A percentile compares a stretch with the other conserved stretches of the same genome.
Conservation (phyloP, 2,797 vertebrate genomes). For the Pteronotus mesoamericanus region DNA sequence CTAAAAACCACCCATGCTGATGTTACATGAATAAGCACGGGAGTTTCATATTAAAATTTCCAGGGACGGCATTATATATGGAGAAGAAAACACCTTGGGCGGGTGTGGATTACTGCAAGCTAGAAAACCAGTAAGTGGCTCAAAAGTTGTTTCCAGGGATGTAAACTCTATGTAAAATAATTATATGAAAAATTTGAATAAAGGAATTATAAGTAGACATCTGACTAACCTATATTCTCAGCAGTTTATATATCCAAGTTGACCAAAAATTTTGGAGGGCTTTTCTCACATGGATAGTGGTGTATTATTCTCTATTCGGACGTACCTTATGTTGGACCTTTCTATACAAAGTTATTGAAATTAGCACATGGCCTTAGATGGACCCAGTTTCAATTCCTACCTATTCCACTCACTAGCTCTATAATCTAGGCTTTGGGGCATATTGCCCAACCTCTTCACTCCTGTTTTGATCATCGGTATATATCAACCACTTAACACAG, state of each 20-base stretch:
- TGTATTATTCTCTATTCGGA: neutral
- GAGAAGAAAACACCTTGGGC: neutral
- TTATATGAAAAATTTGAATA: neutral
- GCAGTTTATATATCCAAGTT: neutral
- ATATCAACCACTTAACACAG: neutral
- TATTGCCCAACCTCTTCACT: neutral
- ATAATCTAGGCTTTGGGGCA: neutral
- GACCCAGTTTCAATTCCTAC: neutral
- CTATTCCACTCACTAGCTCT: neutral
- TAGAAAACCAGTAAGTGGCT: neutral
- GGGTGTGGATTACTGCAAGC: neutral
- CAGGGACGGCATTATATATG: neutral
- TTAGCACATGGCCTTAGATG: neutral
- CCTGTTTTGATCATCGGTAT: neutral
- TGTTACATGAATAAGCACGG: neutral
- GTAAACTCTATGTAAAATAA: neutral
- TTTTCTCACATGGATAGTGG: neutral
- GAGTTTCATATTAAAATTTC: neutral
- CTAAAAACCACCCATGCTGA: neutral
- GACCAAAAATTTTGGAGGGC: neutral
- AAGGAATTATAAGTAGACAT: neutral
- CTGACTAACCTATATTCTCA: neutral
- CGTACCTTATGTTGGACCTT: neutral
- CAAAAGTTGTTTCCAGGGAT: neutral
- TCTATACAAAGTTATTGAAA: neutral